Conservation (phyloP, 2,797 vertebrate species). For the Propithecus perrieri region DNA sequence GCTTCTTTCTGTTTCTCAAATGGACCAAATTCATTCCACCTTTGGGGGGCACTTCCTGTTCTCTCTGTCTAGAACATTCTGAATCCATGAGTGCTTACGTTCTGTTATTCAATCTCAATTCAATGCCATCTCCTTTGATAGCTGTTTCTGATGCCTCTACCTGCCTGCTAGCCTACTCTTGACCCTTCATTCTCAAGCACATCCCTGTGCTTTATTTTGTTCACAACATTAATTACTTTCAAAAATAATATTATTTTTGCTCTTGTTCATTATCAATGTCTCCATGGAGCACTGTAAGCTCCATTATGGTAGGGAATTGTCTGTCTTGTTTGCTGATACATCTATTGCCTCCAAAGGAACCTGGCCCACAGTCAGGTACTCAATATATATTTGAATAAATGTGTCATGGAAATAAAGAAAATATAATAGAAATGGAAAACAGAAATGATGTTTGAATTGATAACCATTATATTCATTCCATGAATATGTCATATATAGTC, state of each 20-base stretch:
- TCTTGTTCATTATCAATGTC: neutral
- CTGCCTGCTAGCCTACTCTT: neutral
- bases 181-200: neutral
- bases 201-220: neutral
- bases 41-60: neutral
- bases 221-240: neutral
- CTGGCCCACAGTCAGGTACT: neutral
- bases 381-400: neutral
- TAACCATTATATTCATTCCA: neutral
- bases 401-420: neutral
- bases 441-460: neutral
- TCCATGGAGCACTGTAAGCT: neutral
- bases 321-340: neutral
- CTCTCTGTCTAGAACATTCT: neutral
- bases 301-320: neutral
- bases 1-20: neutral
- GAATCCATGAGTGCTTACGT: neutral
- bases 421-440: neutral
- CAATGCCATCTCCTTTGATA: neutral
- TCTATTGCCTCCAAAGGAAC: neutral
- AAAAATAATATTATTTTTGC: neutral
- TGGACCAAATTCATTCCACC: neutral
- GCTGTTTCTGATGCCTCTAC: neutral
- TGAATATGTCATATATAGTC: neutral
- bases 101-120: neutral